Conservation (phyloP, 2,888 invertebrate genomes). For the Pocota personata region DNA sequence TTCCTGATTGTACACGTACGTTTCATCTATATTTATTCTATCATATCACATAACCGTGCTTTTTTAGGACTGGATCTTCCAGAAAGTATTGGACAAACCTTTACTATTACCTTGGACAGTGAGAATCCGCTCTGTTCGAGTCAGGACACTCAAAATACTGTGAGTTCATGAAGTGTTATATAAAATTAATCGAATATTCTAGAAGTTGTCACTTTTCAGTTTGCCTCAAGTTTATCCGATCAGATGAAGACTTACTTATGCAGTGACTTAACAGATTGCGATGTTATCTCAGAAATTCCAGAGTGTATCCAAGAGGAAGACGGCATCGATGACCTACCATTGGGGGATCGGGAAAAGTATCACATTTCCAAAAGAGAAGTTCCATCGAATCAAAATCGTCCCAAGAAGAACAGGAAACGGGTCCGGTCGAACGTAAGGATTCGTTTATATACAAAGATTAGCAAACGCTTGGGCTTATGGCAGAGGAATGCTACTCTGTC, state of each 20-base stretch:
- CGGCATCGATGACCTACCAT: slow-evolving; percentile 18
- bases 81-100: slow-evolving; percentile 83
- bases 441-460: slow-evolving; percentile 75
- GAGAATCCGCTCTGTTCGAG: slow-evolving; percentile 83
- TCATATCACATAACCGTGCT: background rate
- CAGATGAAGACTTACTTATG: slow-evolving; percentile 74
- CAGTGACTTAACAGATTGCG: slow-evolving; percentile 73
- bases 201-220: background rate
- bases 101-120: slow-evolving; percentile 82
- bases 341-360: slow-evolving; percentile 60
- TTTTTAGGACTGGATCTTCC: slow-evolving; percentile 83
- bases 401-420: slow-evolving; percentile 40
- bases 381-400: background rate
- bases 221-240: slow-evolving; percentile 54
- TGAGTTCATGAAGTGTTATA: slow-evolving; percentile 8
- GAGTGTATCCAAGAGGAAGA: slow-evolving; percentile 66
- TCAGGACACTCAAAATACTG: slow-evolving; percentile 37
- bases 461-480: slow-evolving; percentile 77
- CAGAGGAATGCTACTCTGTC: slow-evolving; percentile 77
- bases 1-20: slow-evolving; percentile 85
- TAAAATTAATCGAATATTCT: background rate
- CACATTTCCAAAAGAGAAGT: slow-evolving; percentile 56
- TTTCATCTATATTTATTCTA: background rate
- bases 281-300: slow-evolving; percentile 75
- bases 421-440: slow-evolving; percentile 72